Conservation (phyloP, 2,888 invertebrate species). For the Acanthoscelides obtectus region DNA sequence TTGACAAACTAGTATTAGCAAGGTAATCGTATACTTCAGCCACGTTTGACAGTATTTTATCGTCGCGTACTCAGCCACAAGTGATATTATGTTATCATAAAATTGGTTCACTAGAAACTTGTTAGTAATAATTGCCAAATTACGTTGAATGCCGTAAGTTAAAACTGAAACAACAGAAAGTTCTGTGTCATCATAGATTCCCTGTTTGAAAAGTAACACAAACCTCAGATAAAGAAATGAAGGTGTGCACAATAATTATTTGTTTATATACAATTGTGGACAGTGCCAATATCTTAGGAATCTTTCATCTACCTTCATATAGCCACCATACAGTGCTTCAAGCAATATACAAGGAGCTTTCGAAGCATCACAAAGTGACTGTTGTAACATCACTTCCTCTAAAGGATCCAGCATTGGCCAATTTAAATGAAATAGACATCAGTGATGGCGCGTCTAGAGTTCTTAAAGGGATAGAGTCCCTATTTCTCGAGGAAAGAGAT, state of each 20-base stretch:
- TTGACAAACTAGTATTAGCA: no score
- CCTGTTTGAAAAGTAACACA: no score
- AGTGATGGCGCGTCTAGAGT: slow-evolving; percentile 24
- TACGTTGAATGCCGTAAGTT: no score
- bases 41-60: no score
- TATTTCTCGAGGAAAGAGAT: slow-evolving; percentile 31
- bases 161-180: no score
- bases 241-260: background rate
- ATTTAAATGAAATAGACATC: slow-evolving; percentile 39
- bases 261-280: background rate
- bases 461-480: slow-evolving; percentile 27
- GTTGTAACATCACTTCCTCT: slow-evolving; percentile 37
- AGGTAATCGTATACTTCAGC: no score
- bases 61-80: no score
- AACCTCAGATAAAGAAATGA: background rate
- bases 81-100: no score
- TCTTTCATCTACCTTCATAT: slow-evolving; percentile 30
- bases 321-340: slow-evolving; percentile 34
- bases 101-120: no score
- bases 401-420: slow-evolving; percentile 30
- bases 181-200: no score
- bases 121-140: no score
- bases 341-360: slow-evolving; percentile 34
- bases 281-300: slow-evolving; percentile 29
- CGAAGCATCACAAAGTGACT: slow-evolving; percentile 36